Percentiles rank a stretch among this genome's conserved stretches.
Conservation (phyloP, 2,113 vertebrate genomes). For the Spheniscus mendiculus region DNA sequence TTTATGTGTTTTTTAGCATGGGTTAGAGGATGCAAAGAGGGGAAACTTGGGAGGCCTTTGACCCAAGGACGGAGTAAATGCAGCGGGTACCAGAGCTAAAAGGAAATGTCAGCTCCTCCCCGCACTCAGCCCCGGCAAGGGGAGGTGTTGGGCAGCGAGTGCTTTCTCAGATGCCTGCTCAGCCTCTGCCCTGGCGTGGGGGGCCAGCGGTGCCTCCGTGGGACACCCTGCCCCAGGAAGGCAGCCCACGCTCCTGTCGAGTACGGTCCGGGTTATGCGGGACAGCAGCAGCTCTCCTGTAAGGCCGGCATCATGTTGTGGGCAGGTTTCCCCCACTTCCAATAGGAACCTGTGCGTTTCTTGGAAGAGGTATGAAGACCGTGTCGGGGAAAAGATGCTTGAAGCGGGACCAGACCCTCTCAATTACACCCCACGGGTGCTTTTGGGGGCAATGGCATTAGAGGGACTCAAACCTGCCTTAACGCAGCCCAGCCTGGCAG, state of each 20-base stretch:
- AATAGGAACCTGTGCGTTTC: rapidly evolving
- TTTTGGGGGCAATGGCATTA: background rate
- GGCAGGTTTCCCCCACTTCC: background rate
- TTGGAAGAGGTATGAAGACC: rapidly evolving
- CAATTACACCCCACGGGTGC: rapidly evolving
- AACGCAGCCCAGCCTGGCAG: background rate
- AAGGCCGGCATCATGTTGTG: rapidly evolving
- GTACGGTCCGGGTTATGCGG: rapidly evolving
- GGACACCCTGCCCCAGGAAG: background rate
- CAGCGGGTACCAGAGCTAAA: background rate
- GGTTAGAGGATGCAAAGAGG: background rate
- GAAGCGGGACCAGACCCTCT: background rate
- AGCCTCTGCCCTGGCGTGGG: rapidly evolving
- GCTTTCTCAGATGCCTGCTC: background rate
- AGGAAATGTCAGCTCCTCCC: background rate
- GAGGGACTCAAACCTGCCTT: background rate
- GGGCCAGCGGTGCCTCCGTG: background rate
- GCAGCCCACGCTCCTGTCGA: rapidly evolving
- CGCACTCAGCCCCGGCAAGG: rapidly evolving
- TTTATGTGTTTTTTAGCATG: background rate
- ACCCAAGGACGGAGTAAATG: background rate
- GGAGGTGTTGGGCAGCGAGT: background rate
- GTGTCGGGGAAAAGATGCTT: background rate
- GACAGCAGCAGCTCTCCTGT: background rate
- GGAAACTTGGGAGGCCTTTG: background rate